Conservation (phyloP, 2,888 invertebrate species). For the Kuschelorhynchus macadamiae region DNA sequence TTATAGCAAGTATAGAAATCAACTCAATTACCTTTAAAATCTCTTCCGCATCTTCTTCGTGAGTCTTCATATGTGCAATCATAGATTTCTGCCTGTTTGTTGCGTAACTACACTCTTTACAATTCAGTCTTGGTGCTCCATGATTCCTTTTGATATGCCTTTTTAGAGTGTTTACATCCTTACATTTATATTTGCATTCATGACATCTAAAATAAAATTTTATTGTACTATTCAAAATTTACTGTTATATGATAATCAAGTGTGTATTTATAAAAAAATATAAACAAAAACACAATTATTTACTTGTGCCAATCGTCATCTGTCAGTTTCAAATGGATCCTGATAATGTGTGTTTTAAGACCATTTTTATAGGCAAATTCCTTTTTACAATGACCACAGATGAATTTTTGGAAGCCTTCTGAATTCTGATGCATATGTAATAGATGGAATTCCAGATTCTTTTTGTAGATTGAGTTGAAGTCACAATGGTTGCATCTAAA, state of each 20-base stretch:
- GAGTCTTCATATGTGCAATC: conserved; percentile 42
- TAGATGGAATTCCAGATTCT: conserved; percentile 45
- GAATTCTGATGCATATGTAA: conserved; percentile 46
- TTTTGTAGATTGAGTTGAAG: conserved; percentile 47
- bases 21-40: conserved; percentile 38
- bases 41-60: conserved; percentile 22
- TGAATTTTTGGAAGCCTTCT: conserved; percentile 40
- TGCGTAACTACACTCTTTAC: conserved; percentile 38
- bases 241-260: too few species aligned
- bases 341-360: conserved; percentile 40
- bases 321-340: conserved; percentile 39
- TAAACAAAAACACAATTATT: conserved; percentile 13
- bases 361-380: conserved; percentile 44
- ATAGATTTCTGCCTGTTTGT: conserved; percentile 41
- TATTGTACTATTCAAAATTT: too few species aligned
- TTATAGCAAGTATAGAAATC: too few species aligned
- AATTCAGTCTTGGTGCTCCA: conserved; percentile 34
- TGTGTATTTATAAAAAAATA: too few species aligned
- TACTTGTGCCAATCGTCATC: conserved; percentile 46
- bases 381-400: conserved; percentile 47
- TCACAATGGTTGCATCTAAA: conserved; percentile 34
- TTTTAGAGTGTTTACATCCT: conserved; percentile 37
- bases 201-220: conserved; percentile 33
- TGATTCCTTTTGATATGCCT: conserved; percentile 46
- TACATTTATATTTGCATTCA: conserved; percentile 43